Conservation (phyloP, 2,797 vertebrate species). For the Sebastes goodei region DNA sequence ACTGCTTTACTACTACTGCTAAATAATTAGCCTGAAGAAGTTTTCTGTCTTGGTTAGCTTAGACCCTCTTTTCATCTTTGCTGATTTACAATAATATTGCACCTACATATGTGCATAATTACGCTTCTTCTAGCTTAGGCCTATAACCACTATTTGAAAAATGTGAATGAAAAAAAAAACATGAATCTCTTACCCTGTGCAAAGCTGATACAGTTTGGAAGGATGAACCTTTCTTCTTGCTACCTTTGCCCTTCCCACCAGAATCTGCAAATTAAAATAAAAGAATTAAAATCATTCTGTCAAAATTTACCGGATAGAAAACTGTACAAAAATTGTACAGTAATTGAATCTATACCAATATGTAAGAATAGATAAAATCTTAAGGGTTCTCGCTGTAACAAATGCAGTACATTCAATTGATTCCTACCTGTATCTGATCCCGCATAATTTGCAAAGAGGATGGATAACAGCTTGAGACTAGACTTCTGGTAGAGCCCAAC, state of each 20-base stretch:
- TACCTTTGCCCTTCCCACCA: conserved; percentile 71
- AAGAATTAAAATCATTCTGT: not conserved
- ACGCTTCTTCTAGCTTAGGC: not conserved
- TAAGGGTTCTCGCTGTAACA: too few relatives aligned
- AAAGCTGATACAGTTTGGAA: conserved; percentile 90
- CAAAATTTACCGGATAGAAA: not conserved
- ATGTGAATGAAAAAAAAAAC: not conserved
- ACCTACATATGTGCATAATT: not conserved
- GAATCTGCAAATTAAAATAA: not conserved
- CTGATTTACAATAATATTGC: not conserved
- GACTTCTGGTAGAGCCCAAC: not conserved
- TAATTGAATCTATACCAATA: not conserved
- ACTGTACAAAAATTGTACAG: not conserved
- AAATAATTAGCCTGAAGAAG: not conserved
- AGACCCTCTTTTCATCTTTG: not conserved
- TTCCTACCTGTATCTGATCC: conserved; percentile 80
- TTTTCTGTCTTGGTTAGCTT: not conserved
- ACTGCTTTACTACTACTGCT: not conserved
- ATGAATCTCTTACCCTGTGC: conserved; percentile 81
- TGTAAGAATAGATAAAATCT: conserved; percentile 16
- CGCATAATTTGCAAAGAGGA: conserved; percentile 75
- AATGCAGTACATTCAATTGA: too few relatives aligned
- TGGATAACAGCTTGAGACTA: conserved; percentile 46
- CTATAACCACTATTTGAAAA: not conserved
- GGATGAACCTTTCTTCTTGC: conserved; percentile 89